These are phyloP conservation scores for Nasonia longicornis DNA, from an alignment of 1,140 invertebrate species.

Conservation along the genomic window DNA sequence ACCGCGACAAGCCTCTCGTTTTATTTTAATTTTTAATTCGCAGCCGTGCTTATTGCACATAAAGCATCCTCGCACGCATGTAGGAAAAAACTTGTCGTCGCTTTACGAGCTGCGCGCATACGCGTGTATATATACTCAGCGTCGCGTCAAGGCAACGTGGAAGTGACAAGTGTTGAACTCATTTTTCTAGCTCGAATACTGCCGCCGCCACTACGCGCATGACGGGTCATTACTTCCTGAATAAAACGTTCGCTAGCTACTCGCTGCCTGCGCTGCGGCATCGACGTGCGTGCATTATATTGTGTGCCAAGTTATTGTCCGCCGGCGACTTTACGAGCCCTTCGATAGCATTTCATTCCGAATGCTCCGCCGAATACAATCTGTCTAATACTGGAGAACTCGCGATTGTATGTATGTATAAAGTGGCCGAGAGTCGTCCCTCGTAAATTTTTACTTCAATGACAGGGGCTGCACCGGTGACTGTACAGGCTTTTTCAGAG, in stretches of 20 bases:
- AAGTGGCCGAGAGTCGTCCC: neutral
- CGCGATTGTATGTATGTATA: neutral
- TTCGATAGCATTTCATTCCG: conserved; percentile 31
- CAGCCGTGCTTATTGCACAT: neutral
- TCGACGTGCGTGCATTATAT: neutral
- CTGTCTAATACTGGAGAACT: neutral
- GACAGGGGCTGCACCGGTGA: too few species aligned
- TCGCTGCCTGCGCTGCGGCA: neutral
- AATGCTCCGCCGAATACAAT: conserved; percentile 27
- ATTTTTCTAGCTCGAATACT: conserved; percentile 33
- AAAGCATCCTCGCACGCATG: neutral
- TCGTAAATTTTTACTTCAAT: conserved; percentile 11
- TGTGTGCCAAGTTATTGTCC: conserved; percentile 18
- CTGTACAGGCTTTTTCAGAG: neutral
- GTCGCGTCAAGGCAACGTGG: conserved; percentile 12
- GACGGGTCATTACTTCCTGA: conserved; percentile 41
- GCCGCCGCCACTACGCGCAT: conserved; percentile 7
- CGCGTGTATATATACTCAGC: neutral
- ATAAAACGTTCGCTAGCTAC: conserved; percentile 34
- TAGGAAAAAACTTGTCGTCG: conserved; percentile 23
- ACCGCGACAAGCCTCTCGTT: too few species aligned
- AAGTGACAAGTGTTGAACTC: conserved; percentile 41
- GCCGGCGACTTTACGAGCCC: conserved; percentile 29
- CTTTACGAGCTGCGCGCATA: neutral
- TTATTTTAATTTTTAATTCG: conserved; percentile 20